Evolutionary conservation across 2,888 invertebrate genomes (phyloP), one percentile per base, ranked within the genome.

Genomic region (Tubiluchus corallicola): DNA sequence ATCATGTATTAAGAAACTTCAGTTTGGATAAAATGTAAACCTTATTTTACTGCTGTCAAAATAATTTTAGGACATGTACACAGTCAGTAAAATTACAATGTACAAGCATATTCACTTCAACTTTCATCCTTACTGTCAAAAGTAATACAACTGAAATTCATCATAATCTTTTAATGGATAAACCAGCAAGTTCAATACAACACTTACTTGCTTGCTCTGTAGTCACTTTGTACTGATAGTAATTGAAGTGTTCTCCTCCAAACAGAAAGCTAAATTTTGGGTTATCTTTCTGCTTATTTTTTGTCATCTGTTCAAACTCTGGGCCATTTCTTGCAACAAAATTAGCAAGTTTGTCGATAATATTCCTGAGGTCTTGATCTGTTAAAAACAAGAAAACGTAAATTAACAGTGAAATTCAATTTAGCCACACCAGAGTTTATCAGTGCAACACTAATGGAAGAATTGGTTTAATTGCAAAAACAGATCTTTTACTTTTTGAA

Each of bases 301-400:
- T 94, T 48, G 94, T 94, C 82, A 94, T 94, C 68, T 84, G 80
- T 70, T 96, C 96, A 68, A 94, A 94, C 64, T 94, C 94, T n/a
- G 88, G 90, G 44, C 96, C 96, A 79, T 94, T 96, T 68, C 92
- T 57, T 47, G 96, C 96, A 53, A 98, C 96, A 74, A 96, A 96
- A 67, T 90, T 88, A 13, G 96, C 96, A 57, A 96, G 72, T 71
- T 94, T 94, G 71, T 96, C 96, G 59, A 98, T 96, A 60, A 94
- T 92, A 70, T 88, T 92, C 61, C 83, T 78, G 59, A 92, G 75
- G 64, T 94, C 90, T 59, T 79, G 80, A 73, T 94, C 94, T 67
- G 50, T 29, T 59, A 49, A 45, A 45, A 21, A 48, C 9, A 2
- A n/a, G 38, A 2, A 9, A 3, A 16, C 20, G 15, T n/a, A 3